phyloP scores from a whole-genome alignment of 2,797 vertebrate species.

The Sylvia borin region DNA sequence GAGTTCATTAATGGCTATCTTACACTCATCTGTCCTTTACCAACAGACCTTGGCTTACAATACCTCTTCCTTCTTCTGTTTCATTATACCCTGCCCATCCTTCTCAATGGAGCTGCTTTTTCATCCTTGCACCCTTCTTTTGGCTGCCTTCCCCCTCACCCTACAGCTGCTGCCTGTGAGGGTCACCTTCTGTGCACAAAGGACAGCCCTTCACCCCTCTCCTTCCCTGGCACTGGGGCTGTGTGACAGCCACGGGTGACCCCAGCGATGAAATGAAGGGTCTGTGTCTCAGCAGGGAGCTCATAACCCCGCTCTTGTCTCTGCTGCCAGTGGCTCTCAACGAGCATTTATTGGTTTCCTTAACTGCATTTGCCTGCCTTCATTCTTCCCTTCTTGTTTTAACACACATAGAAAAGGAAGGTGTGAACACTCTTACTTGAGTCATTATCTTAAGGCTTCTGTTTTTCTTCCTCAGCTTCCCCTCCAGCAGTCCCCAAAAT shows the following conservation, averaged over 20 bases:
- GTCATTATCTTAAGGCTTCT: slow-evolving; percentile 50
- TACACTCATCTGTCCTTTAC: not conserved
- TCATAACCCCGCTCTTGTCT: accelerated
- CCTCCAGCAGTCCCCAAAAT: not conserved
- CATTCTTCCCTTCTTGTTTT: not conserved
- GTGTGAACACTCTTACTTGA: slow-evolving; percentile 15
- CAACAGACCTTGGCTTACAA: not conserved
- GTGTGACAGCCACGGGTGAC: not conserved
- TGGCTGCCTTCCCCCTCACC: accelerated
- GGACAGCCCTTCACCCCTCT: not conserved
- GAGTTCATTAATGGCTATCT: not conserved
- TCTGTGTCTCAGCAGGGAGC: not conserved
- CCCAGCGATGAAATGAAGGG: accelerated
- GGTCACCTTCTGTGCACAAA: accelerated
- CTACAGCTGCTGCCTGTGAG: not conserved
- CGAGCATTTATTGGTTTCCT: not conserved
- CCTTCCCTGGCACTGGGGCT: not conserved
- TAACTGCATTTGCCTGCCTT: not conserved
- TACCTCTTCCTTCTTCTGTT: not conserved
- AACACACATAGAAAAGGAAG: slow-evolving; percentile 11
- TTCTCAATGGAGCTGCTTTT: not conserved
- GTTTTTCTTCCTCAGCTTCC: slow-evolving; percentile 28
- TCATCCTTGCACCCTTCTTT: not conserved
- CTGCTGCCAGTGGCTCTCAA: not conserved
- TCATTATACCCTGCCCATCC: not conserved